Evolutionary conservation across 2,113 vertebrate species (phyloP).

Genomic region (Tricholaema leucomelas): DNA sequence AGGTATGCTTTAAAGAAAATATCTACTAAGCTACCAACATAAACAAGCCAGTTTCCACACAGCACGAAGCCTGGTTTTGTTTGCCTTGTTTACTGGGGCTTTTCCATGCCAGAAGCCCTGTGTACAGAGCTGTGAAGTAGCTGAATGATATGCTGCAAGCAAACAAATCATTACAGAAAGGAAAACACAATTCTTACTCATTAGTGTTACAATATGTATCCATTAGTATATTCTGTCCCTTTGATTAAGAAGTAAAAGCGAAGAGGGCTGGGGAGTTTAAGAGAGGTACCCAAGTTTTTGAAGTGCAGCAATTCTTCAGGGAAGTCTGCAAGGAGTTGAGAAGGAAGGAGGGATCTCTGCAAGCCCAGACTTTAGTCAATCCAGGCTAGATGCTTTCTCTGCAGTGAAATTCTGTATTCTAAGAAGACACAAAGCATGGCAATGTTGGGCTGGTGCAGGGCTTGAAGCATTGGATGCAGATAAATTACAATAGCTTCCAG

Average conservation of each 20-base stretch:
- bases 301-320: not conserved
- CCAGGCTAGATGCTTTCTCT: not conserved
- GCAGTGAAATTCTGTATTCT: slow-evolving; percentile 10
- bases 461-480: not conserved
- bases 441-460: not conserved
- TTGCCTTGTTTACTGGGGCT: not conserved
- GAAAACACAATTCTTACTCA: slow-evolving; percentile 40
- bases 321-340: not conserved
- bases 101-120: not conserved
- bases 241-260: slow-evolving; percentile 20
- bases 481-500: not conserved
- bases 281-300: not conserved
- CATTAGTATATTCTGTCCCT: slow-evolving; percentile 1
- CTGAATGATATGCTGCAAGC: not conserved
- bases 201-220: slow-evolving; percentile 9
- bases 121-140: not conserved
- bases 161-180: slow-evolving; percentile 37
- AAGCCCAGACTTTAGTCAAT: not conserved
- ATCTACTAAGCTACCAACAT: not conserved
- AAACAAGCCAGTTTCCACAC: slow-evolving; percentile 27
- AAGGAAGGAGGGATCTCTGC: not conserved
- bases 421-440: not conserved
- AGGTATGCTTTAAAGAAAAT: slow-evolving; percentile 23
- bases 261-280: not conserved
- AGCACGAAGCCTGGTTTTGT: slow-evolving; percentile 23